Conservation (phyloP, 2,113 vertebrate genomes). For the Myocastor coypus region DNA sequence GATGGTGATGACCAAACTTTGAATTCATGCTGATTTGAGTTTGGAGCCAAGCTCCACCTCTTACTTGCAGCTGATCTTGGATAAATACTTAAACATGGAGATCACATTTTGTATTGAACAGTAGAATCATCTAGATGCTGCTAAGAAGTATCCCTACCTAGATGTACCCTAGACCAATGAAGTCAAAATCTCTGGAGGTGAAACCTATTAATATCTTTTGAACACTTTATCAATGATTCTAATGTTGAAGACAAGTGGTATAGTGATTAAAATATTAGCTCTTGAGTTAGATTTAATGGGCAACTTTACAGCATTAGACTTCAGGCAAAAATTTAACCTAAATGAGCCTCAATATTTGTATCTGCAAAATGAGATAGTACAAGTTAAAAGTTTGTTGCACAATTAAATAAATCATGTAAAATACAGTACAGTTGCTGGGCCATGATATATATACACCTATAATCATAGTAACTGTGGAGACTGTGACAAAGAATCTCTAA, state of each 20-base stretch:
- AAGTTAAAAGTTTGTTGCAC: not conserved
- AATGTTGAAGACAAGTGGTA: not conserved
- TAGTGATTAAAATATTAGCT: not conserved
- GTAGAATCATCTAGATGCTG: slow-evolving; percentile 1
- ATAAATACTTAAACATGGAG: not conserved
- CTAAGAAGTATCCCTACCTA: not conserved
- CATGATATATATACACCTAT: not conserved
- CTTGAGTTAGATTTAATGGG: not conserved
- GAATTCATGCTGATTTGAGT: not conserved
- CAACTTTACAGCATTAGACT: not conserved
- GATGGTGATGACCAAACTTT: not conserved
- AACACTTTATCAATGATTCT: not conserved
- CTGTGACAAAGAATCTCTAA: not conserved
- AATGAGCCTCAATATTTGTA: not conserved
- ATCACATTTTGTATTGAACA: not conserved
- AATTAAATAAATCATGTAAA: slow-evolving; percentile 22
- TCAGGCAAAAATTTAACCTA: not conserved
- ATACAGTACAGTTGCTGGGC: not conserved
- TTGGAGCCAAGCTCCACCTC: not conserved
- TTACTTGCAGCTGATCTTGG: slow-evolving; percentile 1
- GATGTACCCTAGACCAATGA: not conserved
- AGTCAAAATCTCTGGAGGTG: not conserved
- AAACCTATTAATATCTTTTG: not conserved
- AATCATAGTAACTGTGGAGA: not conserved
- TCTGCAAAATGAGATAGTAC: not conserved